Conservation (phyloP, 2,888 invertebrate species). For the Ennomos erosarius region DNA sequence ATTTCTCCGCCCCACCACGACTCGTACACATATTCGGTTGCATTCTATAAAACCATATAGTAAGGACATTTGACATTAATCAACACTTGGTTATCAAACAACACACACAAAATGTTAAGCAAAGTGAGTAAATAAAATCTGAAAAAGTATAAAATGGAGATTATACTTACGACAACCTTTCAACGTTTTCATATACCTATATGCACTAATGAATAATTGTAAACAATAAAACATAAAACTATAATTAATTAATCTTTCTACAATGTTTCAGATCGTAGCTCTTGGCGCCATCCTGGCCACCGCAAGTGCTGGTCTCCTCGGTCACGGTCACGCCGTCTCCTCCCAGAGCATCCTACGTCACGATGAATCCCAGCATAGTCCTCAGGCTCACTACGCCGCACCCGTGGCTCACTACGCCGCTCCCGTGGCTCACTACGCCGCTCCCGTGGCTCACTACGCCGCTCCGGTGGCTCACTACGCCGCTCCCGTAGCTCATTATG, state of each 20-base stretch:
- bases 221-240: too few species aligned
- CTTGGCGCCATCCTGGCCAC: slow-evolving; percentile 70
- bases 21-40: slow-evolving; percentile 19
- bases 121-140: slow-evolving; percentile 53
- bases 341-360: slow-evolving; percentile 69
- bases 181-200: too few species aligned
- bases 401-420: slow-evolving; percentile 50
- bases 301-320: slow-evolving; percentile 74
- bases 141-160: too few species aligned
- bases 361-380: slow-evolving; percentile 53
- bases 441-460: slow-evolving; percentile 38
- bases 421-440: slow-evolving; percentile 47
- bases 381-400: slow-evolving; percentile 41
- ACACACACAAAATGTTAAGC: slow-evolving; percentile 65
- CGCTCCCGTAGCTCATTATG: slow-evolving; percentile 42
- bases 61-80: slow-evolving; percentile 57
- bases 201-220: too few species aligned
- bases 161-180: too few species aligned
- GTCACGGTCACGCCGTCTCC: slow-evolving; percentile 64
- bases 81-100: slow-evolving; percentile 52
- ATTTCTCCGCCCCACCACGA: slow-evolving; percentile 46
- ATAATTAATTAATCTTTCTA: too few species aligned
- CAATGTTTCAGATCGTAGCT: slow-evolving; percentile 64
- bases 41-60: slow-evolving; percentile 50
- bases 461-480: slow-evolving; percentile 49